Conservation (phyloP, 2,113 vertebrate species). For the Galeopterus variegatus region DNA sequence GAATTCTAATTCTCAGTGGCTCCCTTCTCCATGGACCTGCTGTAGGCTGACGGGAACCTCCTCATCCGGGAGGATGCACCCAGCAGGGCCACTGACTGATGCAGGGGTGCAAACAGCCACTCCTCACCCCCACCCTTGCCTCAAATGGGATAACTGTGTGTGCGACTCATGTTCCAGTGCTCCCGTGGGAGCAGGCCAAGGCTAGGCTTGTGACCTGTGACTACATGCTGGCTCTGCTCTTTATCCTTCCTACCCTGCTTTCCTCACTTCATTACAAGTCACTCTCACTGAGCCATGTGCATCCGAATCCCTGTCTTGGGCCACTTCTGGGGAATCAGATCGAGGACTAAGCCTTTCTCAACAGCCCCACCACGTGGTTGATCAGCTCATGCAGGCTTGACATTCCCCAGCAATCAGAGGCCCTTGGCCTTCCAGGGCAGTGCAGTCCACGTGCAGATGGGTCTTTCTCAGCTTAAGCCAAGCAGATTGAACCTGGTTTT, state of each 20-base stretch:
- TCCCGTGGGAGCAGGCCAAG: not conserved
- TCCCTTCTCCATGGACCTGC: not conserved
- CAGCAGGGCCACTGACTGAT: too few relatives aligned
- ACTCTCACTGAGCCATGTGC: too few relatives aligned
- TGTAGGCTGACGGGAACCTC: not conserved
- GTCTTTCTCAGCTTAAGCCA: not conserved
- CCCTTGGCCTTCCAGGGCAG: not conserved
- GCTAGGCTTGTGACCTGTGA: not conserved
- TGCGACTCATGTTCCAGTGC: not conserved
- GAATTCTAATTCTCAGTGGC: not conserved
- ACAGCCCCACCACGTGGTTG: not conserved
- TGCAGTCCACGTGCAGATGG: rapidly evolving
- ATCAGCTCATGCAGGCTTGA: not conserved
- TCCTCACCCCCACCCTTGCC: not conserved
- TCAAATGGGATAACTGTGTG: not conserved
- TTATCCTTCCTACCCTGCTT: not conserved
- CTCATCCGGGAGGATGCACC: not conserved
- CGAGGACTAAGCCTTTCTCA: not conserved
- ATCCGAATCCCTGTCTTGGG: not conserved
- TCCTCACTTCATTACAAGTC: not conserved
- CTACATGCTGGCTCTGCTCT: not conserved
- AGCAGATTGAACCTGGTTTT: not conserved
- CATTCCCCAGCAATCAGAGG: not conserved
- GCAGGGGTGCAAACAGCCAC: not conserved
- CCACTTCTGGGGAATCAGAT: not conserved